Evolutionary conservation across 2,888 invertebrate species (phyloP), one percentile per base, ranked within the genome.

Genomic region (Leucophenga montana): DNA sequence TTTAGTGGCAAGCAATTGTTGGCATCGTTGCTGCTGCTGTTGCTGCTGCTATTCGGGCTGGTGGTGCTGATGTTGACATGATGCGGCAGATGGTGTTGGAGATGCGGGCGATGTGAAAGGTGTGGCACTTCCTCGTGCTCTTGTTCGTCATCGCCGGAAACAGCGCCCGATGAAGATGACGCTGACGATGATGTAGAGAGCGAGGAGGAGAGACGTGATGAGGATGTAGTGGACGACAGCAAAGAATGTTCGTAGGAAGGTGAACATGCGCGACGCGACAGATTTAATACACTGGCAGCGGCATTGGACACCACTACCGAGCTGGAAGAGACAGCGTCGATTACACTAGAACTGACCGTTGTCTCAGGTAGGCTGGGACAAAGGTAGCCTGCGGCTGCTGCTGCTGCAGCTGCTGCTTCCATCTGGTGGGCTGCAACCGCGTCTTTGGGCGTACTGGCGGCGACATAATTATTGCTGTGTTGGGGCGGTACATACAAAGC

Each of bases 1-100:
- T 97, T 97, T 80, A 96, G 92, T 2, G 97, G 97, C 86, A 97
- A 90, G 81, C 95, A 93, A 86, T 95, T 95, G 89, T 94, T 94
- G 46, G 92, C 90, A 74, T 93, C 92, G 75, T 90, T 83, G 67
- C 67, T 71, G 53, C 90, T 71, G 66, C 67, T 71, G 53, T 89
- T 71, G 66, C 39, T 48, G 67, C 39, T 48, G 67, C 39, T 72
- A 65, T 75, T 54, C 20, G 73, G 73, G 68, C 69, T 76, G 71
- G 72, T 75, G 2, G 78, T 80, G 50, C 78, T 83, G 69, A 71
- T 85, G 27, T 69, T 71, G 50, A 72, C 71, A 53, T 75, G 71
- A 27, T 76, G 77, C 53, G 69, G 69, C 14, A 69, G 74, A 13
- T 73, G 48, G 0, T 67, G 72, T n/a, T 71, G 61, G 54, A 73